Evolutionary conservation across 2,888 invertebrate species (phyloP).

Genomic region (Eupithecia inturbata): DNA sequence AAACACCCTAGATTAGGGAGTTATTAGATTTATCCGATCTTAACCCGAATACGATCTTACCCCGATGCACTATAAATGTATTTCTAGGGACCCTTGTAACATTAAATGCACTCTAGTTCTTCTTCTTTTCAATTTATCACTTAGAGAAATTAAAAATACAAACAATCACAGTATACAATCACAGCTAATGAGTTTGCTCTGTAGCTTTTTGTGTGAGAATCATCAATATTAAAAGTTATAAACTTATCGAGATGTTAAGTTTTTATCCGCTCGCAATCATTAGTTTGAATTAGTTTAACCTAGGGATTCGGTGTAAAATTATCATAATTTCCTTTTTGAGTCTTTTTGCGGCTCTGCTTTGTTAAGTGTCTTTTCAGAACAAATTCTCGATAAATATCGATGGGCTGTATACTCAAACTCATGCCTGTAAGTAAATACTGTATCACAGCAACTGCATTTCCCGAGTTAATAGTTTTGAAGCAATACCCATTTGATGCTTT

Average conservation of each 20-base stretch:
- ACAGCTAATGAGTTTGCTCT: conserved; percentile 19
- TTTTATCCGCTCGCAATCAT: conserved; percentile 14
- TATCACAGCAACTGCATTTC: background rate
- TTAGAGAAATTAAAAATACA: background rate
- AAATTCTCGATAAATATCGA: background rate
- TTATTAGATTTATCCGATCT: too few species aligned
- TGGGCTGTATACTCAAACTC: background rate
- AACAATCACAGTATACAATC: conserved; percentile 11
- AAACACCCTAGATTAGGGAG: too few species aligned
- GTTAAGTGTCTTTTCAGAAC: background rate
- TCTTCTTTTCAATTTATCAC: background rate
- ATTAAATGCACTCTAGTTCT: background rate
- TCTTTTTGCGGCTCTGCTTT: background rate
- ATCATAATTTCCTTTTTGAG: conserved; percentile 1
- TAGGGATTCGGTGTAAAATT: conserved; percentile 9
- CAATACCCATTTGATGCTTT: background rate
- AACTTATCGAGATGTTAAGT: conserved; percentile 16
- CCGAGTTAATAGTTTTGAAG: background rate
- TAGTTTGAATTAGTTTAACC: conserved; percentile 11
- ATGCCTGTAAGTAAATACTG: background rate
- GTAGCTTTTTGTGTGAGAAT: conserved; percentile 20
- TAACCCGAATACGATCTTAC: too few species aligned
- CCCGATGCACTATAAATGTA: too few species aligned
- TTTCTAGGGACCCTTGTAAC: background rate
- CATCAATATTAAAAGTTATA: conserved; percentile 26